Evolutionary conservation across 2,797 vertebrate genomes (phyloP), one percentile per base, ranked within the genome.

Genomic region (Sebastes aleutianus): DNA sequence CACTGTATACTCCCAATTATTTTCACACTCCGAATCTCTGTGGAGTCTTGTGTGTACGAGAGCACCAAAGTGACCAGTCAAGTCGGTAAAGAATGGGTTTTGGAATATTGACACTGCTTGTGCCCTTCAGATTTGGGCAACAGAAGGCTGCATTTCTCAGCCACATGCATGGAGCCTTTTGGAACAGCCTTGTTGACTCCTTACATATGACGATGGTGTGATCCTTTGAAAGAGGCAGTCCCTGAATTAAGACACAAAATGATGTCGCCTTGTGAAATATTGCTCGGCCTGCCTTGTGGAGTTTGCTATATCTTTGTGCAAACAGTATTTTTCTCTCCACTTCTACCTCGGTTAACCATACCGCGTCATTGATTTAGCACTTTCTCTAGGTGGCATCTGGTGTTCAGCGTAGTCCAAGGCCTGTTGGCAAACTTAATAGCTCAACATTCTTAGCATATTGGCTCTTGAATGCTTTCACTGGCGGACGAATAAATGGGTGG

Each of bases 361-460:
- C 16, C 11, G 27, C 34, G 62, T 65, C 65, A 85, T 79, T 80
- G 83, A 87, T 79, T 76, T 84, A 83, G 62, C 75, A 39, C 63
- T 83, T 87, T 87, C 16, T 83, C 54, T 64, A 5, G 58, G 79
- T 68, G 68, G 74, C 84, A 89, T 89, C 84, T 90, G 89, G 68
- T 85, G 76, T 77, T 87, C 64, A 34, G 58, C 74, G 57, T 72
- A 50, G 80, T 87, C 87, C 89, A 89, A 88, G 29, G 53, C 71
- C 70, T 70, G 69, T 74, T 90, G 87, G 83, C 85, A 85, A 88
- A 88, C 61, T 83, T 47, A 79, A 74, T 79, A 73, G 43, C 79
- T 74, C 66, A 32, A 70, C 74, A 88, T 66, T 88, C 70, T 80
- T 68, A 78, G 62, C 84, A 87, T 86, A 84, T 81, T 90, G 86